Evolutionary conservation across 2,888 invertebrate genomes (phyloP).

Genomic region (Andrena flavipes): DNA sequence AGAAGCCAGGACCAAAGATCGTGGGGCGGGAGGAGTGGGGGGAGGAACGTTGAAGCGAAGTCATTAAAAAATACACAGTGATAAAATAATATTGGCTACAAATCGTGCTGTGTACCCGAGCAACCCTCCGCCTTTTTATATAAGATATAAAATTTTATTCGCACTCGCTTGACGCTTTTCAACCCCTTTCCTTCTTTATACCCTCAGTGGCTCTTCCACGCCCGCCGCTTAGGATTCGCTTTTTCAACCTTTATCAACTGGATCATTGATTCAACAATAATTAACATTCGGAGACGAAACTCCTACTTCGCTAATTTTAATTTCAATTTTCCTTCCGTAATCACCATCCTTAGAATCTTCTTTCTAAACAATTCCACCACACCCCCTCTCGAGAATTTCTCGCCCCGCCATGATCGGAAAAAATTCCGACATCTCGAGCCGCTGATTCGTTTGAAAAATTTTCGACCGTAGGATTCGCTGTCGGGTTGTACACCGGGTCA

Average conservation of each 20-base stretch:
- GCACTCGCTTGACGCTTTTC: slow-evolving; percentile 33
- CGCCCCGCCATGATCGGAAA: not conserved
- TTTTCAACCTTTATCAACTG: not conserved
- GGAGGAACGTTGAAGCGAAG: slow-evolving; percentile 77
- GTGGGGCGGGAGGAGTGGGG: slow-evolving; percentile 71
- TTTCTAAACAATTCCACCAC: too few relatives aligned
- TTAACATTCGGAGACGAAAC: not conserved
- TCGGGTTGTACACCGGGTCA: slow-evolving; percentile 45
- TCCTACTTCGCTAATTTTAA: too few relatives aligned
- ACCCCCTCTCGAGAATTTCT: too few relatives aligned
- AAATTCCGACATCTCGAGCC: not conserved
- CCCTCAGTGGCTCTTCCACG: slow-evolving; percentile 61
- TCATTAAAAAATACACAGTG: slow-evolving; percentile 83
- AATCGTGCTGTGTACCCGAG: slow-evolving; percentile 76
- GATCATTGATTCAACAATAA: not conserved
- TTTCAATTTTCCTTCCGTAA: too few relatives aligned
- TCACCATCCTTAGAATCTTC: too few relatives aligned
- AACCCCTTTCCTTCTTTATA: slow-evolving; percentile 47
- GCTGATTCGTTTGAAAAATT: slow-evolving; percentile 20
- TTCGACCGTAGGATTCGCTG: slow-evolving; percentile 1
- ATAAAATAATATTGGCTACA: slow-evolving; percentile 84
- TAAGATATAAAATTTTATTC: slow-evolving; percentile 77
- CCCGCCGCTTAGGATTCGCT: not conserved
- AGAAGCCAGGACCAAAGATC: slow-evolving; percentile 73
- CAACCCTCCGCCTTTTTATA: slow-evolving; percentile 74